Conservation (phyloP, 2,888 invertebrate species). For the Drosophila mimetica region DNA sequence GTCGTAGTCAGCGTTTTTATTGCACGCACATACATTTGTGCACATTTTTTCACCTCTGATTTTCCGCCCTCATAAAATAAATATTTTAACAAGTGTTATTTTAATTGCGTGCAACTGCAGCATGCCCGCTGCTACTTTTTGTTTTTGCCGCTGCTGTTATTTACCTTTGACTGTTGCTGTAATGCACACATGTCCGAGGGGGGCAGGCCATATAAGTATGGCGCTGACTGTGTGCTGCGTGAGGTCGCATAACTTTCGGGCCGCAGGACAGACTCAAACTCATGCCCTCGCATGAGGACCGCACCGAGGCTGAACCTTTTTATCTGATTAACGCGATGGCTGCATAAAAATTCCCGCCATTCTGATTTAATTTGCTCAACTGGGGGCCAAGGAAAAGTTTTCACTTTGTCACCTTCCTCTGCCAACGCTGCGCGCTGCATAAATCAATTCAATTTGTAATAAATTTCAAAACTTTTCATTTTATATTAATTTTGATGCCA, state of each 20-base stretch:
- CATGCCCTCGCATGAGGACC: slow-evolving; percentile 3
- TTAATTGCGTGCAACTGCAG: slow-evolving; percentile 70
- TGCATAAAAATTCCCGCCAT: slow-evolving; percentile 44
- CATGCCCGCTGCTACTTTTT: slow-evolving; percentile 34
- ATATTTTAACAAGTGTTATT: slow-evolving; percentile 77
- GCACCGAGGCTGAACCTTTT: slow-evolving; percentile 50
- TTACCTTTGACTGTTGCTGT: slow-evolving; percentile 47
- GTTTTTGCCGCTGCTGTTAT: slow-evolving; percentile 43
- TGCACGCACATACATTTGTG: background rate
- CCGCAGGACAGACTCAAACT: slow-evolving; percentile 14
- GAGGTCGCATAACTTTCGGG: slow-evolving; percentile 66
- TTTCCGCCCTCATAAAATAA: slow-evolving; percentile 63
- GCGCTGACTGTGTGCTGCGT: slow-evolving; percentile 43
- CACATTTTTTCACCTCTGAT: background rate
- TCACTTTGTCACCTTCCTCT: slow-evolving; percentile 72
- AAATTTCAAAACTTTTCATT: slow-evolving; percentile 79
- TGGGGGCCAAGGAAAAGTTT: slow-evolving; percentile 56
- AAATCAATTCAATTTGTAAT: slow-evolving; percentile 79
- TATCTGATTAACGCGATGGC: slow-evolving; percentile 69
- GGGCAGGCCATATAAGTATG: slow-evolving; percentile 36
- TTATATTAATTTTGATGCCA: slow-evolving; percentile 78
- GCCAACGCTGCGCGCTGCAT: slow-evolving; percentile 50
- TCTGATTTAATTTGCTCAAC: slow-evolving; percentile 68
- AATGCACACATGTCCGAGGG: slow-evolving; percentile 15
- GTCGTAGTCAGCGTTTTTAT: slow-evolving; percentile 54